Evolutionary conservation across 2,113 vertebrate genomes (phyloP), one percentile per base, ranked within the genome.

Genomic region (Lagenorhynchus albirostris): DNA sequence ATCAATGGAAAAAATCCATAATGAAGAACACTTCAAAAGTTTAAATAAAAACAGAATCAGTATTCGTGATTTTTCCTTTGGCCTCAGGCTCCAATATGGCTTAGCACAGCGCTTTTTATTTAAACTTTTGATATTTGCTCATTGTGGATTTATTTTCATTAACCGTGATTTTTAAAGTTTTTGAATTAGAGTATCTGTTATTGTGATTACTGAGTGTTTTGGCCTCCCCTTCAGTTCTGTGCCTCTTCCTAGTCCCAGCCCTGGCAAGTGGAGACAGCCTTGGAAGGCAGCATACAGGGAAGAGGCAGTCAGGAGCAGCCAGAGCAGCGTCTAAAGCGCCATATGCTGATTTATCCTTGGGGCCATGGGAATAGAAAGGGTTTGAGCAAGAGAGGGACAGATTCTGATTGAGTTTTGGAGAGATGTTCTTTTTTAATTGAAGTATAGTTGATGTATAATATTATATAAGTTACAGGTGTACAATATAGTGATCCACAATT

Each of bases 1-100:
- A 94, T 96, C 87, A 92, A 97, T 96, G 38, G 63, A 96, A 96
- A 92, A 97, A 97, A 95, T 95, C 79, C 44, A 90, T 86, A 33
- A 95, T 71, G 96, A 93, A 94, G 47, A 95, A 93, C 96, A 83
- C 95, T 93, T 89, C 31, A 62, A 68, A 96, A 95, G 95, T 94
- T 95, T 96, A 96, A 97, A 92, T 83, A 93, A 95, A 96, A 95
- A 73, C 76, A 25, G 31, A 83, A 93, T 97, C 83, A 55, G 79
- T 90, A 84, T 81, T 90, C 85, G 89, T 92, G 83, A 87, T 73
- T 95, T 82, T 82, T 79, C 55, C 60, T 91, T 92, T 96, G 89
- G 91, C 89, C 67, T 93, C 36, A 21, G 82, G 89, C 87, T 84
- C 26, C n/a, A 84, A 5, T 95, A 83, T 89, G 41, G 8, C 41